phyloP scores from a whole-genome alignment of 2,888 invertebrate species.

The Epistrophella euchroma region DNA sequence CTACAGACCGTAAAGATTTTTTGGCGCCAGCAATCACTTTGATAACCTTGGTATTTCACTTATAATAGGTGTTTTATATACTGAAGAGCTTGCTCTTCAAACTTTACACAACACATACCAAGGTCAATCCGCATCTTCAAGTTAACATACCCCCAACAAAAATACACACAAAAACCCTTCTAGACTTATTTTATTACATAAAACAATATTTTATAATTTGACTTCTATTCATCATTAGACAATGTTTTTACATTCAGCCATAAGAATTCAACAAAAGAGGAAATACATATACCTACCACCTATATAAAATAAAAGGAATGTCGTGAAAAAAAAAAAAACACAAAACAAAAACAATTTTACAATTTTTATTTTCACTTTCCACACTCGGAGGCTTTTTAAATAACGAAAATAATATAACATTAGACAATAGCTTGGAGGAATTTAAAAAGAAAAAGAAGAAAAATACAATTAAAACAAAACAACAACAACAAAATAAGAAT shows the following conservation, averaged over 20 bases:
- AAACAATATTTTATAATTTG: slow-evolving; percentile 54
- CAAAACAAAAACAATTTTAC: slow-evolving; percentile 51
- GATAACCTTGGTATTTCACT: neutral
- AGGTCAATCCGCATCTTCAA: slow-evolving; percentile 11
- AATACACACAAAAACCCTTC: slow-evolving; percentile 9
- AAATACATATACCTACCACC: neutral
- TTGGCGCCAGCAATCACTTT: no score
- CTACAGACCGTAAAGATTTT: no score
- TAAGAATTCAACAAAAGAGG: neutral
- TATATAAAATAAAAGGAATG: slow-evolving; percentile 11
- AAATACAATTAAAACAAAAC: slow-evolving; percentile 4
- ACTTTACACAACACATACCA: neutral
- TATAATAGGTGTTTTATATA: neutral
- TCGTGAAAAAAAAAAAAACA: slow-evolving; percentile 32
- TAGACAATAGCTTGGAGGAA: slow-evolving; percentile 60
- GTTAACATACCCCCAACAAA: neutral
- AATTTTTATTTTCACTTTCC: slow-evolving; percentile 55
- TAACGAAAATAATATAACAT: slow-evolving; percentile 67
- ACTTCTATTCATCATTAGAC: slow-evolving; percentile 39
- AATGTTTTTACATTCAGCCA: slow-evolving; percentile 9
- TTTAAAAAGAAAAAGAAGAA: slow-evolving; percentile 13
- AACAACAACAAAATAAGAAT: slow-evolving; percentile 15
- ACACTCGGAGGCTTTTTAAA: slow-evolving; percentile 66
- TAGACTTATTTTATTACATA: slow-evolving; percentile 33
- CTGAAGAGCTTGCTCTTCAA: no score